These are phyloP conservation scores for Triplophysa rosa DNA, from an alignment of 2,113 vertebrate genomes.

Conservation along the genomic window DNA sequence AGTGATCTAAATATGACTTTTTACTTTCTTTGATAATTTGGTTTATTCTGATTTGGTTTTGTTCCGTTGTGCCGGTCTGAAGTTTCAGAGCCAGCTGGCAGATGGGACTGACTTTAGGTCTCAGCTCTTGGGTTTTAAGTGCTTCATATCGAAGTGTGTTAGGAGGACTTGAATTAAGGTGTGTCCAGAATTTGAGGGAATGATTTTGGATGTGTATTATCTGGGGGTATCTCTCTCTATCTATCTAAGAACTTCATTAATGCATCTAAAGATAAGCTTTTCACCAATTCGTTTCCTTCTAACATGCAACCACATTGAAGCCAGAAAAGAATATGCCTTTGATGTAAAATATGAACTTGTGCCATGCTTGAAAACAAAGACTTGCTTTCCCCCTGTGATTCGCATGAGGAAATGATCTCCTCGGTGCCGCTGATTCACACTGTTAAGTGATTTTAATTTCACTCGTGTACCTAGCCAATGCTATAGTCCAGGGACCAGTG, in stretches of 20 bases:
- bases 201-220: too few relatives aligned
- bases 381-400: conserved; percentile 1
- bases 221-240: too few relatives aligned
- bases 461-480: conserved; percentile 32
- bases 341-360: conserved; percentile 32
- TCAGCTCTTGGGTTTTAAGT: too few relatives aligned
- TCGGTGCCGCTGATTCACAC: conserved; percentile 40
- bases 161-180: too few relatives aligned
- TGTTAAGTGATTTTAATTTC: conserved; percentile 45
- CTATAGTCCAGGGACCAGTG: conserved; percentile 35
- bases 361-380: conserved; percentile 36
- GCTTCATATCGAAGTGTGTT: too few relatives aligned
- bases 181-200: too few relatives aligned
- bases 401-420: conserved; percentile 26
- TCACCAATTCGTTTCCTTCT: neutral
- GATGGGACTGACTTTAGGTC: too few relatives aligned
- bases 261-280: neutral
- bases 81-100: too few relatives aligned
- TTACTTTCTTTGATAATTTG: too few relatives aligned
- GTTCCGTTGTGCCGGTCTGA: too few relatives aligned
- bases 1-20: too few relatives aligned
- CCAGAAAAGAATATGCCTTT: conserved; percentile 33
- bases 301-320: neutral
- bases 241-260: neutral
- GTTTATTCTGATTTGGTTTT: too few relatives aligned